Evolutionary conservation across 2,888 invertebrate species (phyloP), one percentile per base, ranked within the genome.

Genomic region (Athetis lepigone): DNA sequence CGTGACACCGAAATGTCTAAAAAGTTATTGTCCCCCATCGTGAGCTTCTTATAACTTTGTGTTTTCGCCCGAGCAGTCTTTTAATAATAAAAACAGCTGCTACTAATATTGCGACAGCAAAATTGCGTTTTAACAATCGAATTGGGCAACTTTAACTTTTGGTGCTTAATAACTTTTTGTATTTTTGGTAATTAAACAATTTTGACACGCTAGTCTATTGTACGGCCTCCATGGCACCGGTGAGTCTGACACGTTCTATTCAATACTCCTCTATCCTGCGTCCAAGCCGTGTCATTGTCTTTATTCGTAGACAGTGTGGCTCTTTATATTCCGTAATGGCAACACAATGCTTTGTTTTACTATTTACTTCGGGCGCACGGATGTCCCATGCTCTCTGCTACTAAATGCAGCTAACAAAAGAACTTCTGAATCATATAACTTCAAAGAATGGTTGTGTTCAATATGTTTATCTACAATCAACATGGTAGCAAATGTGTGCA

Each of bases 211-310:
- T 57, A 51, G 42, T 29, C 66, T 68, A 77, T 81, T 78, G 79
- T 83, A 61, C 63, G 64, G 25, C 27, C 61, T 63, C 55, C 47
- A 45, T 65, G 82, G 82, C 81, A 72, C 79, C 84, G 62, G 61
- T 56, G 64, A 59, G 81, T 82, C 83, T 85, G 68, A 60, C 70
- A 63, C 62, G 68, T 71, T 71, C 76, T 72, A 73, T 82, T 81
- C 74, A 79, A 79, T 73, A 65, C 68, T 61, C 58, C 66, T 66
- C 52, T 67, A 50, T 66, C 61, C 58, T 67, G 58, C 63, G 57
- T 51, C 67, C 40, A 50, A 68, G 55, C 55, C 70, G 71, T 74
- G 69, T 75, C 75, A 76, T 81, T 78, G 77, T 81, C 51, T 78
- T 64, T 52, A 37, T 62, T 77, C 60, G 63, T 75, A 76, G 75